These are phyloP conservation scores for Neoascia interrupta DNA, from an alignment of 2,888 invertebrate species.

Conservation along the genomic window DNA sequence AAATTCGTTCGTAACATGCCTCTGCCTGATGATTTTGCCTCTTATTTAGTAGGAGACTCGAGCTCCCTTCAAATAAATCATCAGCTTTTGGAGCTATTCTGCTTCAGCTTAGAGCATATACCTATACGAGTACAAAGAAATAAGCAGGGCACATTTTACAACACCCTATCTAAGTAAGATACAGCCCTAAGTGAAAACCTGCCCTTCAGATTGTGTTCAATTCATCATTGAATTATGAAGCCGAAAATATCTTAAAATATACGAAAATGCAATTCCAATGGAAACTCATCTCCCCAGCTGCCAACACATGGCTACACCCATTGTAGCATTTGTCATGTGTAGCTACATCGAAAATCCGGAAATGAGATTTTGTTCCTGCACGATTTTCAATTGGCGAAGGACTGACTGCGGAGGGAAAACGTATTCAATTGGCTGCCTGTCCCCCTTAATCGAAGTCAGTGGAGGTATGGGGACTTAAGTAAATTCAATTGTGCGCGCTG, in stretches of 20 bases:
- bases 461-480: constrained; percentile 7
- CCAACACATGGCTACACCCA: background rate
- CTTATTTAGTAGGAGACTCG: background rate
- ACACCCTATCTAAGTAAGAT: no score
- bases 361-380: constrained; percentile 35
- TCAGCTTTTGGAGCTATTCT: no score
- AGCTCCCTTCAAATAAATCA: constrained; percentile 17
- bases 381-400: constrained; percentile 9
- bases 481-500: constrained; percentile 30
- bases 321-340: constrained; percentile 32
- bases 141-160: no score
- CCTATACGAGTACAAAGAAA: no score
- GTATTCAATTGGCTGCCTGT: constrained; percentile 1
- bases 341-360: constrained; percentile 15
- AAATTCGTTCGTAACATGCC: constrained; percentile 22
- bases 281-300: background rate
- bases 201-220: constrained; percentile 33
- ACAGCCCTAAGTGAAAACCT: background rate
- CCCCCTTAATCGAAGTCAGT: background rate
- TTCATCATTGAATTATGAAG: constrained; percentile 53
- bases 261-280: constrained; percentile 50
- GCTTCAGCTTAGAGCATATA: no score
- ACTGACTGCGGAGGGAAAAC: no score
- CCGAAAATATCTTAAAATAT: constrained; percentile 34
- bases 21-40: constrained; percentile 1